These are phyloP conservation scores for Nyctibius grandis DNA, from an alignment of 2,797 vertebrate species.

Conservation along the genomic window DNA sequence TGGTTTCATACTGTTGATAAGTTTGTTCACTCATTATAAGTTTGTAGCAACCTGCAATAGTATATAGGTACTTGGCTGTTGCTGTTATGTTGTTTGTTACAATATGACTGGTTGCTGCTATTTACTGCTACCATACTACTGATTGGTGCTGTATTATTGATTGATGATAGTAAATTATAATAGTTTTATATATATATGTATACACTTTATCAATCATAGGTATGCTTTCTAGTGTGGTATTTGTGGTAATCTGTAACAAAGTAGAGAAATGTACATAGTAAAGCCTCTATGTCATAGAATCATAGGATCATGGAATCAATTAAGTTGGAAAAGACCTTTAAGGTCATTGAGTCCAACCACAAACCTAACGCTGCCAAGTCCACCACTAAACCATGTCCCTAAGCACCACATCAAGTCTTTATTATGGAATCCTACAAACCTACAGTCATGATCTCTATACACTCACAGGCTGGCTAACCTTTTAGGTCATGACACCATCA, in stretches of 20 bases:
- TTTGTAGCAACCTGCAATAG: neutral
- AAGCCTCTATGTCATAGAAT: neutral
- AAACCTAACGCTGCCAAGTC: neutral
- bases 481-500: neutral
- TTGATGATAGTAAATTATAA: neutral
- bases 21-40: neutral
- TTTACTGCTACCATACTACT: neutral
- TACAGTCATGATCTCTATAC: fast-evolving
- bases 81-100: neutral
- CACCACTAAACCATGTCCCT: neutral
- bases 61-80: neutral
- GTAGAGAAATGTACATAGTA: neutral
- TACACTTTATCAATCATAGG: neutral
- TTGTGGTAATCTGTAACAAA: neutral
- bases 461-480: neutral
- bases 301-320: neutral
- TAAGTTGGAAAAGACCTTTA: neutral
- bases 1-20: neutral
- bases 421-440: neutral
- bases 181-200: neutral
- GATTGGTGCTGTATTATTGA: neutral
- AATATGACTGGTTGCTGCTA: neutral
- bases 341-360: neutral
- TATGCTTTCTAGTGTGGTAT: neutral
- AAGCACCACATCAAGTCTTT: neutral